phyloP scores from a whole-genome alignment of 2,797 vertebrate genomes.

The Melanitta fusca region DNA sequence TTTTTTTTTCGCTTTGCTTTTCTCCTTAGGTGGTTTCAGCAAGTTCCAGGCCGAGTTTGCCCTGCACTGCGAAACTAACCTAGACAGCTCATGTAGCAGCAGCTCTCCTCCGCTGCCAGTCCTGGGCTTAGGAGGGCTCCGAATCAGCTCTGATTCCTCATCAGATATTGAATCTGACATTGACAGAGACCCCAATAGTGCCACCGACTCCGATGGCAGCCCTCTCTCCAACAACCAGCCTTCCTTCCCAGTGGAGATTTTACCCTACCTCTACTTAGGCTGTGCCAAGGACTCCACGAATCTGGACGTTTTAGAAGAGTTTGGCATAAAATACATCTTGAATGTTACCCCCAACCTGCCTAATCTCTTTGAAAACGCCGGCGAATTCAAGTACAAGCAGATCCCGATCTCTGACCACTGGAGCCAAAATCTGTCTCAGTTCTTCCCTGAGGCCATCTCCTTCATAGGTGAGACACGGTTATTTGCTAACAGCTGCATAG shows the following conservation, averaged over 20 bases:
- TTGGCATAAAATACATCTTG: slow-evolving; percentile 98
- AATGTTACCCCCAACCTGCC: slow-evolving; percentile 98
- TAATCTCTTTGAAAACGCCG: slow-evolving; percentile 97
- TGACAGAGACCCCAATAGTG: slow-evolving; percentile 92
- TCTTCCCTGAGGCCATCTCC: slow-evolving; percentile 98
- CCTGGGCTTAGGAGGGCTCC: slow-evolving; percentile 92
- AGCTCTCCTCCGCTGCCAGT: slow-evolving; percentile 90
- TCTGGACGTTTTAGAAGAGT: slow-evolving; percentile 93
- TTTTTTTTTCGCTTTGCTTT: background rate
- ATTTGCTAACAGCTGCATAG: background rate
- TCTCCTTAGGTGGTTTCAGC: slow-evolving; percentile 90
- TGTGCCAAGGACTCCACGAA: slow-evolving; percentile 99
- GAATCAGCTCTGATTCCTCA: slow-evolving; percentile 96
- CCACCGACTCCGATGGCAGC: slow-evolving; percentile 95
- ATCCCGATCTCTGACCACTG: slow-evolving; percentile 99
- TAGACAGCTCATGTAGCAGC: slow-evolving; percentile 92
- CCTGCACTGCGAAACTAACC: slow-evolving; percentile 93
- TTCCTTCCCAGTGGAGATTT: slow-evolving; percentile 96
- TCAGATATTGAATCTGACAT: slow-evolving; percentile 95
- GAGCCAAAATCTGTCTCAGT: slow-evolving; percentile 99
- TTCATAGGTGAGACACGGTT: slow-evolving; percentile 92
- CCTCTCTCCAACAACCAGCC: slow-evolving; percentile 94
- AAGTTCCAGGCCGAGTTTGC: slow-evolving; percentile 96
- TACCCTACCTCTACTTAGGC: slow-evolving; percentile 97
- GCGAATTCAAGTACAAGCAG: slow-evolving; percentile 98